Percentiles rank a stretch among this genome's conserved stretches.
These are phyloP conservation scores for Nymphalis io DNA, from an alignment of 1,140 invertebrate species.

Conservation along the genomic window DNA sequence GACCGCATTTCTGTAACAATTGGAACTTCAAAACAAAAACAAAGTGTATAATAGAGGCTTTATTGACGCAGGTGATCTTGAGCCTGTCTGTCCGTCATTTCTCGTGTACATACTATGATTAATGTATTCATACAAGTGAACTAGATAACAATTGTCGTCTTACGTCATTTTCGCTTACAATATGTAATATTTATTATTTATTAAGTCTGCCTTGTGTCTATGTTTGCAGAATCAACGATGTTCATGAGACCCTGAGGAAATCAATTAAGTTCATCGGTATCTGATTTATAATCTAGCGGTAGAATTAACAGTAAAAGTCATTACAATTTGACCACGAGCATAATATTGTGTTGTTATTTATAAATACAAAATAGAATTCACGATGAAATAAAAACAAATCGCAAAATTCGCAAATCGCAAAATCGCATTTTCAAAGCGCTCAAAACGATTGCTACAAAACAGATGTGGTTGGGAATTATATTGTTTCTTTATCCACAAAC, in stretches of 20 bases:
- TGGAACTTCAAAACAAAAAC: conserved; percentile 66
- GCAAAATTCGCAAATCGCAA: too few species aligned
- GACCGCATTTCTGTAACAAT: conserved; percentile 53
- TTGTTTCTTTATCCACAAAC: conserved; percentile 33
- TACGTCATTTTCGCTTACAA: background rate
- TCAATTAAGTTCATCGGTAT: conserved; percentile 1
- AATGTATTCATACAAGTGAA: conserved; percentile 41
- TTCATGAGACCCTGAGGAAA: conserved; percentile 2
- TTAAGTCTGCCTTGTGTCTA: background rate
- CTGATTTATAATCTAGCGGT: conserved; percentile 3
- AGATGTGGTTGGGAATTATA: conserved; percentile 26
- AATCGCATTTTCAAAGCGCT: background rate
- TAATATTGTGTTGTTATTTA: background rate
- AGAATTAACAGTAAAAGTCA: conserved; percentile 1
- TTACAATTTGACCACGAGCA: background rate
- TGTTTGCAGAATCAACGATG: background rate
- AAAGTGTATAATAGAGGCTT: conserved; percentile 62
- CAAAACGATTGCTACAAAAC: background rate
- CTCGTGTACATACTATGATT: conserved; percentile 57
- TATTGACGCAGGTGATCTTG: conserved; percentile 66
- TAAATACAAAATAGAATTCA: background rate
- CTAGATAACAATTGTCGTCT: background rate
- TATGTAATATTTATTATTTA: background rate
- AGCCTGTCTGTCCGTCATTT: conserved; percentile 57
- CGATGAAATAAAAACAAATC: background rate